Conservation (phyloP, 2,113 vertebrate species). For the Heterotilapia buettikoferi region DNA sequence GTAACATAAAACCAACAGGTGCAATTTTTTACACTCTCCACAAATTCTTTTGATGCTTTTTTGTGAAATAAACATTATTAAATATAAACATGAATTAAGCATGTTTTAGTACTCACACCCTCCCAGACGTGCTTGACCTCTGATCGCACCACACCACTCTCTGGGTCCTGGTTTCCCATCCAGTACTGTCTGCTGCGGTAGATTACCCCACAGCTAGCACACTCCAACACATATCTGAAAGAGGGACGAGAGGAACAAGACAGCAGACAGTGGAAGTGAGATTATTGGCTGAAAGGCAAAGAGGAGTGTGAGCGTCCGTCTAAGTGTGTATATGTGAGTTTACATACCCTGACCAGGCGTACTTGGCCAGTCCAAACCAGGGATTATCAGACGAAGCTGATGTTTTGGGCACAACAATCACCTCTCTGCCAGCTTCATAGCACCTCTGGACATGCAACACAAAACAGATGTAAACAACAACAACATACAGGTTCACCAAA, state of each 20-base stretch:
- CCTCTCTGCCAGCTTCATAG: constrained; percentile 77
- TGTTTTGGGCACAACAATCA: constrained; percentile 77
- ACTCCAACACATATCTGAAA: constrained; percentile 78
- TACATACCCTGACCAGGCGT: constrained; percentile 80
- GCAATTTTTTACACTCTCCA: background rate
- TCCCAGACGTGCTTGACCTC: constrained; percentile 81
- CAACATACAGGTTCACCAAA: background rate
- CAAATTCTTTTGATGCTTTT: background rate
- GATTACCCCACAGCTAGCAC: constrained; percentile 77
- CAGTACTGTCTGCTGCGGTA: constrained; percentile 82
- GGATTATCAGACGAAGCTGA: constrained; percentile 74
- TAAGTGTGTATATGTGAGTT: background rate
- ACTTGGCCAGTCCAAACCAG: constrained; percentile 78
- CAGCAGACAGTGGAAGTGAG: background rate
- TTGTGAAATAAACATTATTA: background rate
- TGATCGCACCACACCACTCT: constrained; percentile 73
- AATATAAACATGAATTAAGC: background rate
- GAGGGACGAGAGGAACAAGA: background rate
- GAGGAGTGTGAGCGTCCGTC: background rate
- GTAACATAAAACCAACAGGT: background rate
- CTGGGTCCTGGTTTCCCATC: constrained; percentile 79
- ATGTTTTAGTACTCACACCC: constrained; percentile 57
- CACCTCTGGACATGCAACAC: constrained; percentile 58
- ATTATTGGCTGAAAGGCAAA: background rate
- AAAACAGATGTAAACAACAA: background rate